Base-by-base conservation (phyloP, 2,113 vertebrate genomes). In the Neolamprologus toae region DNA sequence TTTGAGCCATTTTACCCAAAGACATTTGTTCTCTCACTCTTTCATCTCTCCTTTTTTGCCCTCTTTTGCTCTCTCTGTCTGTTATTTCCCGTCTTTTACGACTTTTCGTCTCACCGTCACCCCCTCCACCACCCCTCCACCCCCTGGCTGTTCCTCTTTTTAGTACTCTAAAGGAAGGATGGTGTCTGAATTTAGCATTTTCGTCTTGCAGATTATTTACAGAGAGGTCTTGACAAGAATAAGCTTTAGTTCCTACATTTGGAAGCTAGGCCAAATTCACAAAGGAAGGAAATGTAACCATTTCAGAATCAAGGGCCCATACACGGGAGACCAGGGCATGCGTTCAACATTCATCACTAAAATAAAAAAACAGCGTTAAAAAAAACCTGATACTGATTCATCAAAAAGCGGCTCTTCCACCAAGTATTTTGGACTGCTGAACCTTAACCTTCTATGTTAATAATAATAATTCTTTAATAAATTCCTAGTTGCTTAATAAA, bases 1-100 rank as follows among this genome's bases (percentile, higher is more conserved):
- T 63, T 59, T 9, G 83, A 83, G 59, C 66, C 12, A 23, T 86
- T 89, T 86, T 76, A 57, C 81, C 86, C 59, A 59, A 33, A 87
- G 84, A 87, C 40, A 1, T 80, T n/a, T 31, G 76, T 45, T 47
- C 86, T 59, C 55, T 49, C 83, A 3, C 37, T 68, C 23, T 26
- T 14, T 54, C 16, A 42, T 19, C 16, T 45, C 37, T 63, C 31
- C 3, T 33, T 21, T 63, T 68, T 59, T 86, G 53, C 59, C 66
- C 31, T 79, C 66, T 28, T 13, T 68, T 80, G 11, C 9, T 17
- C 17, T 82, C 14, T 53, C 8, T 5, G 7, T 21, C 31, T 33
- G 23, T 35, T 54, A 14, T 61, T 53, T 53, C 21, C n/a, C 19
- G 1, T 33, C 55, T 76, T 82, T 79, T 28, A 16, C n/a, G 2